phyloP scores from a whole-genome alignment of 2,797 vertebrate genomes.

The Peromyscus melanophrys region DNA sequence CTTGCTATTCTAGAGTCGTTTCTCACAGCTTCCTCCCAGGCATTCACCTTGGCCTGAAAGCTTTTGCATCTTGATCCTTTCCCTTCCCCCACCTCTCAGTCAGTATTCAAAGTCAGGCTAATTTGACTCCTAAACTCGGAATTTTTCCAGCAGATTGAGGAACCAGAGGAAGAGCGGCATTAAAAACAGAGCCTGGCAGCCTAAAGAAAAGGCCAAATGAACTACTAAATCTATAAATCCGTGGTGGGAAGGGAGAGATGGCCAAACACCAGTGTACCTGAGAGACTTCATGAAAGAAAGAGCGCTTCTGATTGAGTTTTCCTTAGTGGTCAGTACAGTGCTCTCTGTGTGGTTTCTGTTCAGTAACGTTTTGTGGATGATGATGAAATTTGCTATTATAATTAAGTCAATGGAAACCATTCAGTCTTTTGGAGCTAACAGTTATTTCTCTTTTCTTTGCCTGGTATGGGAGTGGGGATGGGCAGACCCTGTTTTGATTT shows the following conservation, averaged over 20 bases:
- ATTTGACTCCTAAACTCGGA: neutral
- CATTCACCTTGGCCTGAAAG: neutral
- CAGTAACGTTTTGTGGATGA: neutral
- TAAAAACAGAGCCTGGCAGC: neutral
- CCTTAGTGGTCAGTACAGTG: neutral
- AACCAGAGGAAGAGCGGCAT: neutral
- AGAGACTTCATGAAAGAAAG: slow-evolving; percentile 39
- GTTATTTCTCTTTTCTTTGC: slow-evolving; percentile 26
- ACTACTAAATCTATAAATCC: neutral
- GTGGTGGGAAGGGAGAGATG: neutral
- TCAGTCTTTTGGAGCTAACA: slow-evolving; percentile 24
- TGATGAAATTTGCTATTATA: slow-evolving; percentile 44
- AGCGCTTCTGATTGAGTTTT: neutral
- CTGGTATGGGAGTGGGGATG: neutral
- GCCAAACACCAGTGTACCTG: neutral
- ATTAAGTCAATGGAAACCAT: slow-evolving; percentile 64
- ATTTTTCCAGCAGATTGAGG: neutral
- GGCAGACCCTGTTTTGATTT: neutral
- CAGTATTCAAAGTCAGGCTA: neutral
- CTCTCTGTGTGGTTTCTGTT: neutral
- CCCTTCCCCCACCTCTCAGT: neutral
- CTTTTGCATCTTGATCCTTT: slow-evolving; percentile 4
- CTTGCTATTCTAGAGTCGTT: neutral
- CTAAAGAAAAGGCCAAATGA: neutral
- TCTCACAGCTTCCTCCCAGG: neutral